Percentiles rank a stretch among this genome's conserved stretches.
These are phyloP conservation scores for Esox niger DNA, from an alignment of 2,113 vertebrate species.

Conservation along the genomic window DNA sequence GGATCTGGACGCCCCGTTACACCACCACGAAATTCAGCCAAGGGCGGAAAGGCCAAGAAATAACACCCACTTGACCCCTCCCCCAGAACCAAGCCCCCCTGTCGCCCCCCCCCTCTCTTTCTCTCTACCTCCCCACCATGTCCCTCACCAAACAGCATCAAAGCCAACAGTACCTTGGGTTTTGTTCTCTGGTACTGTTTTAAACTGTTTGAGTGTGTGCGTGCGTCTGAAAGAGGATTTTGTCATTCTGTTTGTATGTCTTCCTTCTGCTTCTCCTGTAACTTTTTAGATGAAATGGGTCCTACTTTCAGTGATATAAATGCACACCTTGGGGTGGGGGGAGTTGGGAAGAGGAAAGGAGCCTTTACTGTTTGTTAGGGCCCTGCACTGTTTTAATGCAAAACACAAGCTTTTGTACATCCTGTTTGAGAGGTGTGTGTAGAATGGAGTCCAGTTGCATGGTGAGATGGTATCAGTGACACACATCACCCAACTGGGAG, in stretches of 20 bases:
- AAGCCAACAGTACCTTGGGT: slow-evolving; percentile 71
- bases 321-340: slow-evolving; percentile 31
- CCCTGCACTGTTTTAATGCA: slow-evolving; percentile 63
- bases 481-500: slow-evolving; percentile 50
- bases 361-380: slow-evolving; percentile 55
- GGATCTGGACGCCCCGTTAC: slow-evolving; percentile 88
- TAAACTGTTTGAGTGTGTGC: slow-evolving; percentile 46
- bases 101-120: neutral
- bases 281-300: slow-evolving; percentile 38
- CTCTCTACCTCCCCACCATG: slow-evolving; percentile 65
- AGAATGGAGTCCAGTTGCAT: slow-evolving; percentile 34
- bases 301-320: slow-evolving; percentile 33
- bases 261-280: slow-evolving; percentile 37
- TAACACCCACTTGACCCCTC: slow-evolving; percentile 69
- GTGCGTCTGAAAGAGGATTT: slow-evolving; percentile 33
- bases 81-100: slow-evolving; percentile 30
- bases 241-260: slow-evolving; percentile 46
- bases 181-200: slow-evolving; percentile 48
- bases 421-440: slow-evolving; percentile 44
- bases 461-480: slow-evolving; percentile 22
- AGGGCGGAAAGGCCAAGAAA: slow-evolving; percentile 88
- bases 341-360: neutral
- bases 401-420: slow-evolving; percentile 68
- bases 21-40: slow-evolving; percentile 90
- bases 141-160: slow-evolving; percentile 59